A percentile compares a stretch with the other conserved stretches of the same genome.
phyloP scores from a whole-genome alignment of 2,113 vertebrate genomes.

The Halichoerus grypus region DNA sequence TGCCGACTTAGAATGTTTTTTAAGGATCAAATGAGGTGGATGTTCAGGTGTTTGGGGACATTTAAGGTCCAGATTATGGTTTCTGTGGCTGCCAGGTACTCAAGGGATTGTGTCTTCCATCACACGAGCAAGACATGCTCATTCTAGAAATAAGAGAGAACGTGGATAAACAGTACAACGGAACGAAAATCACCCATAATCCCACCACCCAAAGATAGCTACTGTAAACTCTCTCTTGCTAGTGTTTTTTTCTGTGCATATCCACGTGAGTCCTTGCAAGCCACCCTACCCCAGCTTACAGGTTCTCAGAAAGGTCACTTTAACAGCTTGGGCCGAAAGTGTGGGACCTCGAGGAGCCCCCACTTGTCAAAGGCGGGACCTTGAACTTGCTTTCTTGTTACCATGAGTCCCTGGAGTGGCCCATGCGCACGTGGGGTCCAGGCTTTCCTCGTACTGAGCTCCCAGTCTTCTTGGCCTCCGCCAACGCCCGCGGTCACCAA shows the following conservation, averaged over 20 bases:
- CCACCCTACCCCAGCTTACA: neutral
- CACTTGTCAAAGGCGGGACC: neutral
- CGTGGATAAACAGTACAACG: neutral
- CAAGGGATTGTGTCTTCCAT: neutral
- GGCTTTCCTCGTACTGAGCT: neutral
- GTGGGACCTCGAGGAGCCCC: neutral
- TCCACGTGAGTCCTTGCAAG: neutral
- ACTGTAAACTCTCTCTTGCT: neutral
- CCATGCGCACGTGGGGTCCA: rapidly evolving
- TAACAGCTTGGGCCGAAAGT: neutral
- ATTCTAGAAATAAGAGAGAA: neutral
- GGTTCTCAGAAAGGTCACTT: neutral
- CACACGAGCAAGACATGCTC: neutral
- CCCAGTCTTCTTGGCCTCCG: rapidly evolving
- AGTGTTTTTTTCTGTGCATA: neutral
- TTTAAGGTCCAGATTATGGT: neutral
- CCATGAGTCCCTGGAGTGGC: neutral
- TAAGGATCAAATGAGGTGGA: neutral
- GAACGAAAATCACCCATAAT: neutral
- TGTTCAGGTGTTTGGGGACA: neutral
- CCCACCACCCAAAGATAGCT: neutral
- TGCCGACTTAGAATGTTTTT: neutral
- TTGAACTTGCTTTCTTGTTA: neutral
- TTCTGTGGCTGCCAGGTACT: neutral
- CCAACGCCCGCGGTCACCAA: neutral